A percentile compares a stretch with the other conserved stretches of the same genome.
These are phyloP conservation scores for Bruchidius siliquastri DNA, from an alignment of 2,888 invertebrate species.

Conservation along the genomic window DNA sequence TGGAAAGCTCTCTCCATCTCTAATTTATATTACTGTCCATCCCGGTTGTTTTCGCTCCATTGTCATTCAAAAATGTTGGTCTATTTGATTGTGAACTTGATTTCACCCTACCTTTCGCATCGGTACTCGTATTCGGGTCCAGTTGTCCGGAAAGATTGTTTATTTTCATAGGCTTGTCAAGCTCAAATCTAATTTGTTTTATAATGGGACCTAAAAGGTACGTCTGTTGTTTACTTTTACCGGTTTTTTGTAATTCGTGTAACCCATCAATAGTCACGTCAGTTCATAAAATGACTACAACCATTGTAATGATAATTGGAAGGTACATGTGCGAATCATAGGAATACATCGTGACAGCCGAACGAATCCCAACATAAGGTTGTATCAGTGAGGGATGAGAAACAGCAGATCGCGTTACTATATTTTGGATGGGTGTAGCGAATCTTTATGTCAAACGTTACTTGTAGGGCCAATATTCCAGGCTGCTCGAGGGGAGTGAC, in stretches of 20 bases:
- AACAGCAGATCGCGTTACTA: neutral
- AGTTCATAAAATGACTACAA: neutral
- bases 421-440: neutral
- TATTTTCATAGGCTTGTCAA: neutral
- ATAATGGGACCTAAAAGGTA: neutral
- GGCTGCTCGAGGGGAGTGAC: neutral
- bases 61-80: conserved; percentile 3
- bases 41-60: neutral
- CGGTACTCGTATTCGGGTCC: neutral
- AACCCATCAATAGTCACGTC: neutral
- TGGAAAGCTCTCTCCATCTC: neutral
- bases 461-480: neutral
- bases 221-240: neutral
- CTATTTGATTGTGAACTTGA: neutral
- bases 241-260: neutral
- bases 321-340: neutral
- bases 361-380: neutral
- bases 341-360: neutral
- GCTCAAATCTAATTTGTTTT: neutral
- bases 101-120: neutral
- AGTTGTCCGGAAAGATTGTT: conserved; percentile 2
- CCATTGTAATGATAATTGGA: neutral
- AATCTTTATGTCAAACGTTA: neutral
- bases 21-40: neutral
- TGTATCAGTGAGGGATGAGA: neutral